Base-by-base conservation (phyloP, 2,113 vertebrate species). In the Nasalis larvatus region DNA sequence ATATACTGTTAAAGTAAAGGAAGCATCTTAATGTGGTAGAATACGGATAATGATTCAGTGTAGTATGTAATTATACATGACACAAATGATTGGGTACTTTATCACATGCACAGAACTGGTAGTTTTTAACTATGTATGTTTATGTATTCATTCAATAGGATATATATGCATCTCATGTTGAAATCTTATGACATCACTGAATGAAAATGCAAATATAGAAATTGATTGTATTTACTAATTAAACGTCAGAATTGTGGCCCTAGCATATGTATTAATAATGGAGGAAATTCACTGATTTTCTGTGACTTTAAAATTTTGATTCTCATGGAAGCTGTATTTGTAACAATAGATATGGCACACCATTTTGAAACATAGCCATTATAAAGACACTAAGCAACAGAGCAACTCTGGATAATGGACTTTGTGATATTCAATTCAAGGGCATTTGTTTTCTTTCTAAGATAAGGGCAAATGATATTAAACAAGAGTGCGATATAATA, bases 351-450 rank as follows among this genome's bases (percentile, higher is more conserved):
- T 49, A 77, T 83, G 35, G 84, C 47, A 93, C 42, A 93, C 25
- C 45, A 60, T 92, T 97, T 97, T 91, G 93, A 97, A 97, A 97
- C 60, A 87, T 90, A 93, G 45, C 49, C 40, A 90, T 95, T 96
- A 35, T 69, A 96, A 94, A 95, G 52, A 60, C 78, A 82, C 47
- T 88, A 92, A 95, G 14, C 40, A 63, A 58, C 45, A 87, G 52
- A 93, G n/a, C 54, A 40, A 89, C 71, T 87, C 74, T 81, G 69
- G 52, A 88, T 95, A 96, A 92, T 92, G 63, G 74, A 95, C 71
- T 96, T 60, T 49, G 14, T 97, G 56, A 85, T 84, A 66, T 56
- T 89, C 40, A 76, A 20, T 95, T 77, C 63, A 95, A 93, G 35
- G 35, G 10, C 17, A 83, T 81, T 87, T 88, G 5, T 54, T 95